phyloP scores from a whole-genome alignment of 1,140 invertebrate genomes.

The Cherax quadricarinatus region DNA sequence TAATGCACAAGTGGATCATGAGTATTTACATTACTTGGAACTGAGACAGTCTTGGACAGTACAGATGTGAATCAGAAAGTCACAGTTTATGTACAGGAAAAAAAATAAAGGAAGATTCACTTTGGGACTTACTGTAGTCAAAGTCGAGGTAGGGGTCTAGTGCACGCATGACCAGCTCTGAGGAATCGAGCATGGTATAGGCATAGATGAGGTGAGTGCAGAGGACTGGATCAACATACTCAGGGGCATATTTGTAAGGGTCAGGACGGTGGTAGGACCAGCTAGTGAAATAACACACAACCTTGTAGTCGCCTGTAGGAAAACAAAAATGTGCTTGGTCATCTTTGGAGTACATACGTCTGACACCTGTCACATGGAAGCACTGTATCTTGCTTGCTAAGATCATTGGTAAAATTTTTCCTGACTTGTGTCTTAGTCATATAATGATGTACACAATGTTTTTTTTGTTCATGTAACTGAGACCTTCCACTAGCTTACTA shows the following conservation, averaged over 20 bases:
- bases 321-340: not conserved
- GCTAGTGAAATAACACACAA: constrained; percentile 92
- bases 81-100: not conserved
- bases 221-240: constrained; percentile 86
- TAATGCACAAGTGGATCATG: no score
- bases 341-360: no score
- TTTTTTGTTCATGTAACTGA: no score
- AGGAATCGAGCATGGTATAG: constrained; percentile 89
- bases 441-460: no score
- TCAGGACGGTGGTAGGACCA: constrained; percentile 91
- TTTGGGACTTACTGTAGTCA: constrained; percentile 83
- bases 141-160: constrained; percentile 91
- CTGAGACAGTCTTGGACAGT: no score
- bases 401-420: no score
- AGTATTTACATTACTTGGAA: no score
- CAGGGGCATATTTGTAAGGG: constrained; percentile 89
- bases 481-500: no score
- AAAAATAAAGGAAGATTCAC: not conserved
- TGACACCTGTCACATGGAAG: no score
- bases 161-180: constrained; percentile 84
- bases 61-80: no score
- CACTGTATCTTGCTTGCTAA: no score
- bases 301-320: constrained; percentile 76
- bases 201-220: constrained; percentile 94
- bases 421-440: no score